Conservation (phyloP, 2,797 vertebrate genomes). For the Adrianichthys oophorus region DNA sequence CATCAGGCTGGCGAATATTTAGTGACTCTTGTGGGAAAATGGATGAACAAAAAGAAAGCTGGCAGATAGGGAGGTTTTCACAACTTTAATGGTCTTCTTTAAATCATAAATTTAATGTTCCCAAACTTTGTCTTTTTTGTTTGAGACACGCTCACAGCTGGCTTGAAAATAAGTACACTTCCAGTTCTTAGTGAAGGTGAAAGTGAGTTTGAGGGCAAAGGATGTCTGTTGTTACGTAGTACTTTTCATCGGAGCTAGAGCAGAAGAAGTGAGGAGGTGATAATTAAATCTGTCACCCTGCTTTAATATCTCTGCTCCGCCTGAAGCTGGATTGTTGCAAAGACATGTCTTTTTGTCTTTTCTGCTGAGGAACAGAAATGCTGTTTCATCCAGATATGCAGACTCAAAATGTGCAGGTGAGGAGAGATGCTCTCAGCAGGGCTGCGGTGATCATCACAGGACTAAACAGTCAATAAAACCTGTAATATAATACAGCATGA, state of each 20-base stretch:
- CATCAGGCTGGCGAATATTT: too few relatives aligned
- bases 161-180: conserved; percentile 52
- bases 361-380: conserved; percentile 35
- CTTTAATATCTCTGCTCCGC: conserved; percentile 63
- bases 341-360: conserved; percentile 64
- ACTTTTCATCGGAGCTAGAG: conserved; percentile 61
- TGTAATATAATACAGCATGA: not conserved
- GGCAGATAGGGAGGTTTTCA: conserved; percentile 1
- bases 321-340: conserved; percentile 43
- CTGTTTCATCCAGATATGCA: conserved; percentile 19
- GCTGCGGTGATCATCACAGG: conserved; percentile 15
- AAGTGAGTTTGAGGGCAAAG: conserved; percentile 64
- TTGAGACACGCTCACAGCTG: conserved; percentile 60
- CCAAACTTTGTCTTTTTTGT: conserved; percentile 56
- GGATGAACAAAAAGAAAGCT: not conserved
- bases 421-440: conserved; percentile 46
- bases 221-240: conserved; percentile 48
- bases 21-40: not conserved
- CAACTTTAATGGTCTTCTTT: conserved; percentile 44
- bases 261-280: conserved; percentile 57
- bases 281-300: conserved; percentile 75
- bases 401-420: conserved; percentile 52
- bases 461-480: conserved; percentile 7
- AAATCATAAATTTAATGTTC: conserved; percentile 51
- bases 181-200: conserved; percentile 67